These are phyloP conservation scores for Aulostomus chinensis DNA, from an alignment of 2,797 vertebrate species.

Conservation along the genomic window DNA sequence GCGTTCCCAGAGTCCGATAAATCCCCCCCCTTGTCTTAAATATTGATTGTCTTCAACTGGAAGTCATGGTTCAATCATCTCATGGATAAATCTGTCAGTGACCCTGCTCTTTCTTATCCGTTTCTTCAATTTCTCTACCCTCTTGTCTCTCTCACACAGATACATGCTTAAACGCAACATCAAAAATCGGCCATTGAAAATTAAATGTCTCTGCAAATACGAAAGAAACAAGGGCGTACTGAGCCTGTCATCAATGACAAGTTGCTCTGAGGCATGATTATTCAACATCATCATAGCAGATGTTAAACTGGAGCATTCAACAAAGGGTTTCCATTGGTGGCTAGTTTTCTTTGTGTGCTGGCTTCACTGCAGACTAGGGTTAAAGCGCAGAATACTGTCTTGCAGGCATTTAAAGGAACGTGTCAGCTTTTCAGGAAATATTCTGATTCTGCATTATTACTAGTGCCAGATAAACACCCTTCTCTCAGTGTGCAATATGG, in stretches of 20 bases:
- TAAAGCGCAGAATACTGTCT: no score
- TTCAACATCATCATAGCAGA: constrained; percentile 11
- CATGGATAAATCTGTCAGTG: constrained; percentile 35
- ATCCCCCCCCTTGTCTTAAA: constrained; percentile 28
- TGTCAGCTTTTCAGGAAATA: no score
- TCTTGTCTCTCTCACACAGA: constrained; percentile 1
- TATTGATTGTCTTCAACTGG: constrained; percentile 41
- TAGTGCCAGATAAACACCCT: no score
- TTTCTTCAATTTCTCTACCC: constrained; percentile 3
- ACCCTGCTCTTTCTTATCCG: constrained; percentile 21
- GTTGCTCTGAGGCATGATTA: constrained; percentile 50
- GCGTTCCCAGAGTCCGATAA: constrained; percentile 24
- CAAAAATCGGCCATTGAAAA: constrained; percentile 26
- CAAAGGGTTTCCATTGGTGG: neutral
- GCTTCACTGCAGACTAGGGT: no score
- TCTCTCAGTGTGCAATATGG: no score
- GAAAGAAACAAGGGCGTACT: constrained; percentile 36
- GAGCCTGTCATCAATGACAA: constrained; percentile 39
- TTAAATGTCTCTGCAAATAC: constrained; percentile 51
- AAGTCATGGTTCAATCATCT: constrained; percentile 35
- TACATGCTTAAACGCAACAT: constrained; percentile 2
- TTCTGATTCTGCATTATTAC: no score
- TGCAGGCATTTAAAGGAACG: no score
- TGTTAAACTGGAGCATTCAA: constrained; percentile 6
- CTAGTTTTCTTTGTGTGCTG: no score